These are phyloP conservation scores for Carterocephalus palaemon DNA, from an alignment of 2,888 invertebrate genomes.

Conservation along the genomic window DNA sequence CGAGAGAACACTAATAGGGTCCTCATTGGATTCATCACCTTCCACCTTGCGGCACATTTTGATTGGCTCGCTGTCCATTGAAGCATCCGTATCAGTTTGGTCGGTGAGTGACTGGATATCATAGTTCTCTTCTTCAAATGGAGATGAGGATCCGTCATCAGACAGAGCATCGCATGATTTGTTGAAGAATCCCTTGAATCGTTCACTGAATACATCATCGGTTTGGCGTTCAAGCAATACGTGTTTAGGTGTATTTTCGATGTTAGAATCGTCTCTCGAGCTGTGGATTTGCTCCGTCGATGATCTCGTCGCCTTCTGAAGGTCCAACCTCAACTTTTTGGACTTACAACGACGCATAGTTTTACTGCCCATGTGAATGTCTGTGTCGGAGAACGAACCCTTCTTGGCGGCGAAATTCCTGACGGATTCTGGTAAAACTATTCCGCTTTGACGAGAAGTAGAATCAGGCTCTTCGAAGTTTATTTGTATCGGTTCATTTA, in stretches of 20 bases:
- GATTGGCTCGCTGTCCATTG: slow-evolving; percentile 39
- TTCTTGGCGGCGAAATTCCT: slow-evolving; percentile 52
- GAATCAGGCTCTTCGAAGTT: slow-evolving; percentile 60
- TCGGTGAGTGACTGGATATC: slow-evolving; percentile 60
- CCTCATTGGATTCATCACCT: slow-evolving; percentile 28
- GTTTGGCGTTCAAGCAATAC: slow-evolving; percentile 52
- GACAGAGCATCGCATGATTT: slow-evolving; percentile 56
- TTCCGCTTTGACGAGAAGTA: slow-evolving; percentile 48
- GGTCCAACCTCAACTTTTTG: slow-evolving; percentile 58
- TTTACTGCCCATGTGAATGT: slow-evolving; percentile 42
- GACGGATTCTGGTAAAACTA: slow-evolving; percentile 48
- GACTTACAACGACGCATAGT: slow-evolving; percentile 43
- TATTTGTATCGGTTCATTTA: slow-evolving; percentile 37
- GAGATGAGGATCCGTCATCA: slow-evolving; percentile 38
- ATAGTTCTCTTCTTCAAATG: slow-evolving; percentile 47
- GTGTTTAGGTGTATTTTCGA: slow-evolving; percentile 69
- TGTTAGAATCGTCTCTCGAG: slow-evolving; percentile 36
- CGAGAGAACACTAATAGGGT: slow-evolving; percentile 43
- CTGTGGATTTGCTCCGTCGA: slow-evolving; percentile 40
- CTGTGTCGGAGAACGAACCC: slow-evolving; percentile 62
- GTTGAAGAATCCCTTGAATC: slow-evolving; percentile 54
- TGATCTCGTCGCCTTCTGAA: slow-evolving; percentile 57
- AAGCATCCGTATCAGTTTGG: slow-evolving; percentile 52
- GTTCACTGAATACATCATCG: slow-evolving; percentile 54
- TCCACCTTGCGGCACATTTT: slow-evolving; percentile 66